Base-by-base conservation (phyloP, 2,113 vertebrate species). In the Erythrolamprus reginae region DNA sequence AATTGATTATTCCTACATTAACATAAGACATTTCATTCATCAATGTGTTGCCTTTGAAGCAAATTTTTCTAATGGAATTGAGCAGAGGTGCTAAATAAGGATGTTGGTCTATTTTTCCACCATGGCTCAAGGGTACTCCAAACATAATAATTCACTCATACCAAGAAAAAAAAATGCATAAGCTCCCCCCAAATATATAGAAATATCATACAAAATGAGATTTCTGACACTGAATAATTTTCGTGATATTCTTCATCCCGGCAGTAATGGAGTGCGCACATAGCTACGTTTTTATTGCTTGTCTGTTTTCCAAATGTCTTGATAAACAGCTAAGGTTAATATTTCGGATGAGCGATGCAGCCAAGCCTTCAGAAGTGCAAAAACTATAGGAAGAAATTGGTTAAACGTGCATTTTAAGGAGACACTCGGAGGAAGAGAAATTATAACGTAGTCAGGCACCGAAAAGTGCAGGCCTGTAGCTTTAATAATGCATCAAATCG, bases 1-100 rank as follows among this genome's bases (percentile, higher is more conserved):
- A 98, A 99, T 98, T 98, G 98, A 99, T 99, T 98, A 98, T 98
- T 97, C 96, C 96, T 97, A 97, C 97, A 97, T 98, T 98, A 97
- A 95, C 95, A 97, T 97, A 96, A 96, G 97, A 98, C 97, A 91
- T 97, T 98, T 98, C 98, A 98, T 98, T 98, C 97, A 98, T 98
- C 97, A 98, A 97, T 97, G 97, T 94, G 97, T 95, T 96, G 86
- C 94, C 95, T 96, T 93, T 95, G 96, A 98, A 97, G 98, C 96
- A 98, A 97, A 97, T 97, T 95, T 97, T 95, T 97, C 97, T 97
- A 98, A 96, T 97, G 97, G 97, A 96, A 97, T 97, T 97, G 95
- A 92, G 96, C 96, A 96, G 97, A 95, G 95, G 96, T 96, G 96
- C 96, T 96, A 94, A 98, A 97, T 97, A 97, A 97, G 96, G 97